phyloP scores from a whole-genome alignment of 1,140 invertebrate genomes.

The Penaeus chinensis region DNA sequence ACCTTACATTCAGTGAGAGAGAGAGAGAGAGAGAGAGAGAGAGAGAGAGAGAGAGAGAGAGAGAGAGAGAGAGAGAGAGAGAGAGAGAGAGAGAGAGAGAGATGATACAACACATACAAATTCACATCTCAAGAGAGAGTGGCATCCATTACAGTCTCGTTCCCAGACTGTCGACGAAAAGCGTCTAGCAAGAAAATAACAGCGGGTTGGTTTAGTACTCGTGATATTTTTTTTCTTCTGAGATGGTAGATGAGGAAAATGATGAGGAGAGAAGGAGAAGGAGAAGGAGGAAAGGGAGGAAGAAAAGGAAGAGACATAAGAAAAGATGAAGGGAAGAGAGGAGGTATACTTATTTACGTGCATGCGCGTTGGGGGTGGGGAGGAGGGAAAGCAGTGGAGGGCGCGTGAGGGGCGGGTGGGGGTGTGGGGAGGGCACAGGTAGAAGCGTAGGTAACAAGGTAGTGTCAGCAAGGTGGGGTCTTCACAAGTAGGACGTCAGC shows the following conservation, averaged over 20 bases:
- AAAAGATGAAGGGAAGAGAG: neutral
- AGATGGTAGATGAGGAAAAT: neutral
- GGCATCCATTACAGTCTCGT: too few relatives aligned
- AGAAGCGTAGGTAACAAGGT: conserved; percentile 52
- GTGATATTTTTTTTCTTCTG: neutral
- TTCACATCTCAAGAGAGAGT: too few relatives aligned
- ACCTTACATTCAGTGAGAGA: too few relatives aligned
- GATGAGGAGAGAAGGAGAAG: neutral
- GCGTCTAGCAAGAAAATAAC: too few relatives aligned
- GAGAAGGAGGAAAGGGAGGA: neutral
- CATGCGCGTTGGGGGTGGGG: neutral
- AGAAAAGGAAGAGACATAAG: neutral
- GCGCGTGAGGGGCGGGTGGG: conserved; percentile 4
- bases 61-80: too few relatives aligned
- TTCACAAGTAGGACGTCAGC: conserved; percentile 57
- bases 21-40: too few relatives aligned
- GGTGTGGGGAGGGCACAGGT: conserved; percentile 4
- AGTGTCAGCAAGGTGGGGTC: conserved; percentile 53
- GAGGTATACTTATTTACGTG: neutral
- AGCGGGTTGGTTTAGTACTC: neutral
- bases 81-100: too few relatives aligned
- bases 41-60: too few relatives aligned
- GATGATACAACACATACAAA: too few relatives aligned
- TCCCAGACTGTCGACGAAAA: too few relatives aligned
- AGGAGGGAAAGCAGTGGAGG: neutral